These are phyloP conservation scores for Microcebus lehilahytsara DNA, from an alignment of 2,113 vertebrate genomes.

Conservation along the genomic window DNA sequence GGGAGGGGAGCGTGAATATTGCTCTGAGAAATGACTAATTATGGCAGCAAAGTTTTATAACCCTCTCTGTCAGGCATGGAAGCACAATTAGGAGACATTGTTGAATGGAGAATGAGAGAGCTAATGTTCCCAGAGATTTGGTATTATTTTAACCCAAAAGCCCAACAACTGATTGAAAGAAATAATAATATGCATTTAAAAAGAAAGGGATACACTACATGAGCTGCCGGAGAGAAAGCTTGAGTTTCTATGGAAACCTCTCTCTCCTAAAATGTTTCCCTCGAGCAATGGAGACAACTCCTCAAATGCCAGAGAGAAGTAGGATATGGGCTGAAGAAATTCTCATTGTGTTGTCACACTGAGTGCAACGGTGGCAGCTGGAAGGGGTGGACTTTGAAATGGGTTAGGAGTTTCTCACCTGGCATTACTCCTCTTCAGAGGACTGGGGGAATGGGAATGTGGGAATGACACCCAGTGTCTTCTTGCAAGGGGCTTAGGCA, in stretches of 20 bases:
- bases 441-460: neutral
- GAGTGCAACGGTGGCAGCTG: neutral
- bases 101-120: neutral
- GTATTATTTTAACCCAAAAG: neutral
- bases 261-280: constrained; percentile 68
- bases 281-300: constrained; percentile 50
- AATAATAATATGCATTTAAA: constrained; percentile 60
- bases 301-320: constrained; percentile 51
- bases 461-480: neutral
- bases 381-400: neutral
- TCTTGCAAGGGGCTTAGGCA: neutral
- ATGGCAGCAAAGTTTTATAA: neutral
- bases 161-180: constrained; percentile 21
- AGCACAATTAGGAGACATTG: neutral
- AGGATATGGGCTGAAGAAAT: neutral
- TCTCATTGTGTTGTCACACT: neutral
- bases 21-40: neutral
- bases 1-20: neutral
- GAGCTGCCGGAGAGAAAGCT: constrained; percentile 69
- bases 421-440: neutral
- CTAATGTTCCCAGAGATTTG: constrained; percentile 32
- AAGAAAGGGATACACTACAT: constrained; percentile 62
- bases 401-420: neutral
- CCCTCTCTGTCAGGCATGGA: neutral
- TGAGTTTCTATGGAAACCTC: constrained; percentile 76